Evolutionary conservation across 1,140 invertebrate genomes (phyloP).

Genomic region (Tetragnatha versicolor): DNA sequence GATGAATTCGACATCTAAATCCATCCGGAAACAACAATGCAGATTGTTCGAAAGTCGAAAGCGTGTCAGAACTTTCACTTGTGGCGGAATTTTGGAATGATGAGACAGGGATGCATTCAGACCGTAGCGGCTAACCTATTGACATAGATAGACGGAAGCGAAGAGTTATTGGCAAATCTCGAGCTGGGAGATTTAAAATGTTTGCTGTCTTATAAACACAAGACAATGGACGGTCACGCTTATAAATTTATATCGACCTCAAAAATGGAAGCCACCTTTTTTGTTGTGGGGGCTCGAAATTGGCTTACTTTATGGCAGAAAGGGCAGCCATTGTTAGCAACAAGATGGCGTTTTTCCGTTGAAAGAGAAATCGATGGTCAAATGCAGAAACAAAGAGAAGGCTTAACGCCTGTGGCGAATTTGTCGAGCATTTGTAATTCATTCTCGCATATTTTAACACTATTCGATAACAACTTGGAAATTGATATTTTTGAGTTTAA

Average conservation of each 20-base stretch:
- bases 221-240: slow-evolving; percentile 52
- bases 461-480: too few species aligned
- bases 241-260: slow-evolving; percentile 53
- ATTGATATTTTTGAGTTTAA: too few species aligned
- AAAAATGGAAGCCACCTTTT: slow-evolving; percentile 42
- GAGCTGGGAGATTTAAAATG: slow-evolving; percentile 41
- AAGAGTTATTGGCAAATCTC: slow-evolving; percentile 39
- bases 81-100: slow-evolving; percentile 48
- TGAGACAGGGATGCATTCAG: slow-evolving; percentile 42
- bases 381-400: too few species aligned
- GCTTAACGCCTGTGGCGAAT: too few species aligned
- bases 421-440: too few species aligned
- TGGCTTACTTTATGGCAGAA: slow-evolving; percentile 18
- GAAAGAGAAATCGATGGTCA: too few species aligned
- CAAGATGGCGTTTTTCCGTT: neutral
- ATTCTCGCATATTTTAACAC: too few species aligned
- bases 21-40: slow-evolving; percentile 42
- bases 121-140: slow-evolving; percentile 51
- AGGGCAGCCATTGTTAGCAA: slow-evolving; percentile 18
- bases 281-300: slow-evolving; percentile 16
- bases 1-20: slow-evolving; percentile 16
- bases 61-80: slow-evolving; percentile 51
- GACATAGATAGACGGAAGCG: slow-evolving; percentile 40
- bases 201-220: slow-evolving; percentile 36
- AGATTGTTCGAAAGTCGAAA: slow-evolving; percentile 41